Conservation (phyloP, 2,113 vertebrate species). For the Mormyrus iriodes region DNA sequence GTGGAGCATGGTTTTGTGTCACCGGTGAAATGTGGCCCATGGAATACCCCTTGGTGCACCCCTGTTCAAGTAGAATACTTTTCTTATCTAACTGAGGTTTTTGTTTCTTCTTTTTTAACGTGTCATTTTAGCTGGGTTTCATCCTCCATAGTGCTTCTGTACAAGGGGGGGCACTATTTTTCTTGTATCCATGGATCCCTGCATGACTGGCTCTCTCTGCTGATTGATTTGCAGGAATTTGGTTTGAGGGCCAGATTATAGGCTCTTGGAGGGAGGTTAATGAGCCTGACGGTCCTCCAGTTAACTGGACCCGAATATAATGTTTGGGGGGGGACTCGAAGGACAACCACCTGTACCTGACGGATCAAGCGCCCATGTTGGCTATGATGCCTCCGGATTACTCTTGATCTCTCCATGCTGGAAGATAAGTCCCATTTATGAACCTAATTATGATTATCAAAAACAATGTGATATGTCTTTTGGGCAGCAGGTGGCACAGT, state of each 20-base stretch:
- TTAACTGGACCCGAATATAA: neutral
- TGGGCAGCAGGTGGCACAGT: neutral
- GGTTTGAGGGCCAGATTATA: neutral
- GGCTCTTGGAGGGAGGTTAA: neutral
- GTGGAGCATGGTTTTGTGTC: neutral
- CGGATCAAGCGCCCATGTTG: neutral
- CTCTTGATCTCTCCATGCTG: neutral
- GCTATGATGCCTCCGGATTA: neutral
- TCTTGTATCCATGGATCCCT: too few relatives aligned
- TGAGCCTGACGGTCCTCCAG: neutral
- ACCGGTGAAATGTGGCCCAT: neutral
- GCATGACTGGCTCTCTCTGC: too few relatives aligned
- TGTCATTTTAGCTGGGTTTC: too few relatives aligned
- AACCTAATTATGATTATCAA: neutral
- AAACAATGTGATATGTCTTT: neutral
- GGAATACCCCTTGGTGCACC: neutral
- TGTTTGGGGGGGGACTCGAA: neutral
- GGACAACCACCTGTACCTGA: neutral
- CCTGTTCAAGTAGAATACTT: neutral
- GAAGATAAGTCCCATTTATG: neutral
- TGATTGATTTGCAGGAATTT: too few relatives aligned
- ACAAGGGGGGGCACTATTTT: too few relatives aligned
- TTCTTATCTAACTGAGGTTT: neutral
- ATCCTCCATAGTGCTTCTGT: neutral
- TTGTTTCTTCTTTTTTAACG: too few relatives aligned